Percentiles rank a stretch among this genome's conserved stretches.
These are phyloP conservation scores for Crioceris asparagi DNA, from an alignment of 2,888 invertebrate genomes.

Conservation along the genomic window DNA sequence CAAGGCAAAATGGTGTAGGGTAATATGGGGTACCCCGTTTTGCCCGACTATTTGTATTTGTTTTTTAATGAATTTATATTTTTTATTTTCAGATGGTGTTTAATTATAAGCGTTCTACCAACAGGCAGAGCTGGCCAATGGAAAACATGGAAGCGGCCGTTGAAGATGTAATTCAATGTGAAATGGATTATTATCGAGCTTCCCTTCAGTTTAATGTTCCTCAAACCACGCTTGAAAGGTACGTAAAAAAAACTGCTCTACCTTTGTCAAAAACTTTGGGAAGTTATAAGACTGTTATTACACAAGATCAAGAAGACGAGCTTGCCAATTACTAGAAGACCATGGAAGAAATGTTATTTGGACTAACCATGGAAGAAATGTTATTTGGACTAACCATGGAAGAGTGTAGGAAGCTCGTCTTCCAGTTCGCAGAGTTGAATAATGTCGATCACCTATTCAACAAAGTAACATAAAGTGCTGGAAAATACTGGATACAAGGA, in stretches of 20 bases:
- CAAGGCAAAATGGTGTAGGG: background rate
- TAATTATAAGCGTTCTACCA: constrained; percentile 4
- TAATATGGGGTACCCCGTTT: background rate
- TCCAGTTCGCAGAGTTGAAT: constrained; percentile 5
- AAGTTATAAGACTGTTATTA: background rate
- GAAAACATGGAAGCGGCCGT: constrained; percentile 5
- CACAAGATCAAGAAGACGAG: constrained; percentile 4
- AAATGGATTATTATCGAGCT: constrained; percentile 7
- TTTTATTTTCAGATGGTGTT: constrained; percentile 5
- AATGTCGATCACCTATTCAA: constrained; percentile 4
- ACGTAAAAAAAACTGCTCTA: constrained; percentile 3
- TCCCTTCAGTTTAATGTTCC: constrained; percentile 6
- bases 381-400: constrained; percentile 3
- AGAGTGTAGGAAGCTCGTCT: constrained; percentile 2
- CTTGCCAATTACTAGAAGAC: constrained; percentile 1
- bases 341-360: constrained; percentile 2
- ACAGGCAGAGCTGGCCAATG: constrained; percentile 4
- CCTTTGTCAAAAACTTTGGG: background rate
- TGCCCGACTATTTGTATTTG: constrained; percentile 1
- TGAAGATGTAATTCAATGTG: constrained; percentile 5
- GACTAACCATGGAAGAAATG: constrained; percentile 2
- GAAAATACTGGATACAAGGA: constrained; percentile 2
- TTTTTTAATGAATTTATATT: background rate
- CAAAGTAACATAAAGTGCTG: background rate
- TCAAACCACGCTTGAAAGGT: constrained; percentile 8